Evolutionary conservation across 35 echinoderm and acorn worm genomes (phyloP).

Genomic region (Holothuria glaberrima): DNA sequence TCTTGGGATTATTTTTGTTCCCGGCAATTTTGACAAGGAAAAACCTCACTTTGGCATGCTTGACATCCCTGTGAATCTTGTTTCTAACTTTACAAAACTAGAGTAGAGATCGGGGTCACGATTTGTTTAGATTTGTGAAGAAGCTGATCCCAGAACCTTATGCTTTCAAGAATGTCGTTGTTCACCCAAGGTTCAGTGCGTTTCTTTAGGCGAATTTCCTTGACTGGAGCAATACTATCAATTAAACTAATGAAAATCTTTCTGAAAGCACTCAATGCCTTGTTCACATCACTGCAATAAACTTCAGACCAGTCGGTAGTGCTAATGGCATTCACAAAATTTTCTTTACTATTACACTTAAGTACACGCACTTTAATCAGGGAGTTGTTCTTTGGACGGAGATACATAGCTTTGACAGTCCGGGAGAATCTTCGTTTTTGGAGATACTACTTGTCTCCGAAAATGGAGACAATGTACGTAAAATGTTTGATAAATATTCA

Average conservation of each 20-base stretch:
- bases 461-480: too few species aligned
- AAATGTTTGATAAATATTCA: too few species aligned
- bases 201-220: constrained; percentile 15
- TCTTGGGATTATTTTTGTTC: not conserved
- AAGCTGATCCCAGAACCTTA: not conserved
- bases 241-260: not conserved
- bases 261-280: not conserved
- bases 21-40: too few species aligned
- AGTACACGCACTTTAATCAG: not conserved
- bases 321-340: not conserved
- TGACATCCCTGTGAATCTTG: constrained; percentile 8
- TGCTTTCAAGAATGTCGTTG: not conserved
- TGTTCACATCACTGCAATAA: not conserved
- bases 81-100: not conserved
- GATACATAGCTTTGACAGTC: too few species aligned
- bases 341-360: not conserved
- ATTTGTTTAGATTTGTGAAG: constrained; percentile 17
- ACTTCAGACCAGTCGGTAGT: not conserved
- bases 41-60: not conserved
- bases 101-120: not conserved
- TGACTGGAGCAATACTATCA: not conserved
- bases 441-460: too few species aligned
- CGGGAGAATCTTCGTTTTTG: too few species aligned
- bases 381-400: too few species aligned
- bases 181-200: constrained; percentile 6